phyloP scores from a whole-genome alignment of 2,888 invertebrate species.

The Heliconius cydno region DNA sequence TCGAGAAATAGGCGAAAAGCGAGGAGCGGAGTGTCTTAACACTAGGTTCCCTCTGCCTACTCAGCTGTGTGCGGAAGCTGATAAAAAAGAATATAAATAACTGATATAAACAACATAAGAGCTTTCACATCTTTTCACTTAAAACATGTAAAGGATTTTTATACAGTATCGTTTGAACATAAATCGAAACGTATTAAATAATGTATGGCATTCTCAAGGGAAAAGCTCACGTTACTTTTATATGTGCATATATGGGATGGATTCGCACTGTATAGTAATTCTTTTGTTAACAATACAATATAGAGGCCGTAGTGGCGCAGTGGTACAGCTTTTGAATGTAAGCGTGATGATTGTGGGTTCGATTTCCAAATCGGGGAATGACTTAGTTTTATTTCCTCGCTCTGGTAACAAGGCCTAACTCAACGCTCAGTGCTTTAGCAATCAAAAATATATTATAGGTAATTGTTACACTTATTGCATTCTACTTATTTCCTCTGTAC shows the following conservation, averaged over 20 bases:
- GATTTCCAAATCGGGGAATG: not conserved
- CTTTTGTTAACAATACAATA: conserved; percentile 21
- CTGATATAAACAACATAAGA: not conserved
- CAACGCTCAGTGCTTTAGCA: not conserved
- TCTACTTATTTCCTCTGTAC: too few relatives aligned
- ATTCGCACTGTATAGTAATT: conserved; percentile 27
- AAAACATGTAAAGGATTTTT: conserved; percentile 10
- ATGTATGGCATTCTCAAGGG: conserved; percentile 34
- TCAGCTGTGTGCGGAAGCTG: too few relatives aligned
- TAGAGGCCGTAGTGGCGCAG: not conserved
- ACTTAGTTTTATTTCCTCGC: not conserved
- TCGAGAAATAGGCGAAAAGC: too few relatives aligned
- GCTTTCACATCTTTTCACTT: conserved; percentile 9
- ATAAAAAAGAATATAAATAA: too few relatives aligned
- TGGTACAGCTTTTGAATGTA: not conserved
- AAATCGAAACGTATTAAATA: conserved; percentile 25
- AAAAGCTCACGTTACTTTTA: conserved; percentile 24
- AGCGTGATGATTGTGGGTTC: not conserved
- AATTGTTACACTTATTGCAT: too few relatives aligned
- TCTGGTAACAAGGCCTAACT: not conserved
- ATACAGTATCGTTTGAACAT: conserved; percentile 14
- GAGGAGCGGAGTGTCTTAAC: too few relatives aligned
- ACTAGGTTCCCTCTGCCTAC: too few relatives aligned
- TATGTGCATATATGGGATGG: conserved; percentile 14
- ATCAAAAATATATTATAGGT: too few relatives aligned